Evolutionary conservation across 2,113 vertebrate genomes (phyloP), one percentile per base, ranked within the genome.

Genomic region (Enhydra lutris): DNA sequence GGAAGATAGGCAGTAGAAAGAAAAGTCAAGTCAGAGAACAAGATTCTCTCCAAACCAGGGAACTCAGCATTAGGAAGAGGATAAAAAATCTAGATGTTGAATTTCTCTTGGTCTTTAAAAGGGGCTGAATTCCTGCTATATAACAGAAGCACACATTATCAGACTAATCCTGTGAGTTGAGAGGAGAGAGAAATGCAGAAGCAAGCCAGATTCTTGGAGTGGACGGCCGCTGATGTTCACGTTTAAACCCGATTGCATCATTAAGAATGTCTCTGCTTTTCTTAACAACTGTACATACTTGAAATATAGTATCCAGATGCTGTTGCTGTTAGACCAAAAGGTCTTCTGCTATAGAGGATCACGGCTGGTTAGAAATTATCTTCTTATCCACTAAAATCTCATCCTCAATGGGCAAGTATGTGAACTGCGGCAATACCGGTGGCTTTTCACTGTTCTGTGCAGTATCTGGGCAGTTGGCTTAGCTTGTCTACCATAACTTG

Each of bases 111-210:
- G 24, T 83, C 21, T 92, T 42, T 59, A 67, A 7, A 34, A 94
- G 29, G 65, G 52, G 34, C 63, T 95, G n/a, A 39, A 59, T 91
- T 73, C 24, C 26, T 17, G 13, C 59, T 79, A 26, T 65, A 6
- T 79, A 85, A 81, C 42, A 67, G 84, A 80, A 91, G 47, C 47
- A 59, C 47, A 34, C 45, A 8, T 91, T 95, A 80, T 82, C 78
- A 86, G 73, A 29, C 91, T 83, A 87, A 87, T 76, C 42, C 42
- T 78, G 39, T 20, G 39, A 80, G 29, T 21, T 73, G 24, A 95
- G 59, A 63, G 21, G 73, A 96, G 87, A 80, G 79, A 92, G 81
- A 91, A 71, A 71, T 65, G 57, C 10, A 87, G 93, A 92, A 73
- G 47, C 50, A 92, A 97, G 59, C 47, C 86, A 47, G 26, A 3